Evolutionary conservation across 2,888 invertebrate genomes (phyloP).

Genomic region (Hyppa rectilinea): DNA sequence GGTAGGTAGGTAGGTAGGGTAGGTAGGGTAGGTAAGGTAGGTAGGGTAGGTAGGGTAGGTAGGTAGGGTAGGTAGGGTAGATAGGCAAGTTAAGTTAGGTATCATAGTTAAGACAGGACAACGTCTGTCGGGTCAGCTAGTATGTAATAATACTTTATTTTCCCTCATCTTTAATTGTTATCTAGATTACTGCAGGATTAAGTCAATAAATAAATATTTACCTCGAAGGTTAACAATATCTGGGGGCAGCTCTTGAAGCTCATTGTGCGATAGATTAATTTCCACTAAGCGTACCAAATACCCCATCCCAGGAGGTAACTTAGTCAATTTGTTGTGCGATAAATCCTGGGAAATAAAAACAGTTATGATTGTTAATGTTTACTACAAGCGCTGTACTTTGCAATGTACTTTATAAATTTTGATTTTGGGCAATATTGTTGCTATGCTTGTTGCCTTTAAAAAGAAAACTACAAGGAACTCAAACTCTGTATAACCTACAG

Average conservation of each 20-base stretch:
- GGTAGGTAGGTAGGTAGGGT: too few relatives aligned
- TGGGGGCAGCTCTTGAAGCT: slow-evolving; percentile 93
- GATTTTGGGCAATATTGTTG: not conserved
- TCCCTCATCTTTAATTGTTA: too few relatives aligned
- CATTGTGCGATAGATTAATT: slow-evolving; percentile 94
- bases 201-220: slow-evolving; percentile 81
- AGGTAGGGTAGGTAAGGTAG: too few relatives aligned
- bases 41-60: too few relatives aligned
- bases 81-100: too few relatives aligned
- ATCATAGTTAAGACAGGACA: too few relatives aligned
- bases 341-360: slow-evolving; percentile 91
- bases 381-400: not conserved
- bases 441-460: too few relatives aligned
- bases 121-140: too few relatives aligned
- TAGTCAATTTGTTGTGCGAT: slow-evolving; percentile 94
- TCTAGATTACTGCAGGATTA: not conserved
- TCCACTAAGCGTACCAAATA: slow-evolving; percentile 94
- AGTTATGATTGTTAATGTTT: not conserved
- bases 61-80: too few relatives aligned
- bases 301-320: slow-evolving; percentile 95
- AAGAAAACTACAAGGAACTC: too few relatives aligned
- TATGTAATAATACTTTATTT: too few relatives aligned
- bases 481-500: not conserved
- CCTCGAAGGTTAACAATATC: slow-evolving; percentile 96
- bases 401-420: not conserved